Percentiles rank a stretch among this genome's conserved stretches.
Conservation (phyloP, 2,888 invertebrate genomes). For the Amaurobius ferox region DNA sequence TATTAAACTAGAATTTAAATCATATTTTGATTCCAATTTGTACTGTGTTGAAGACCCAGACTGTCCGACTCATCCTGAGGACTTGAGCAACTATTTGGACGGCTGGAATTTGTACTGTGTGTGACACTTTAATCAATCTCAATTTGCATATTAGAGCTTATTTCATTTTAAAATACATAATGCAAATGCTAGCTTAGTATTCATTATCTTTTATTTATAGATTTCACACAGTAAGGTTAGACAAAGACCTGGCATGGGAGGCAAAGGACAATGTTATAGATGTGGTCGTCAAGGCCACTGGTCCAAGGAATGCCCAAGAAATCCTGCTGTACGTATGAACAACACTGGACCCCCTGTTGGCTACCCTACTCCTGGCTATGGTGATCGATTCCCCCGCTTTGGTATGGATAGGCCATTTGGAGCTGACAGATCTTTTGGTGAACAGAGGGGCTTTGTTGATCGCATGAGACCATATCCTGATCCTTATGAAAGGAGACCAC, state of each 20-base stretch:
- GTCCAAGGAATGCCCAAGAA: slow-evolving; percentile 79
- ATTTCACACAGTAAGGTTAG: slow-evolving; percentile 86
- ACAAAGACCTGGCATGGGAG: slow-evolving; percentile 97
- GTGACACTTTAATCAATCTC: too few relatives aligned
- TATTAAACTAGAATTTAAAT: too few relatives aligned
- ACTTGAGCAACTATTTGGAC: too few relatives aligned
- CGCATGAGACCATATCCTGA: slow-evolving; percentile 74
- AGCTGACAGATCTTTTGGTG: slow-evolving; percentile 58
- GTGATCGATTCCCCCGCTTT: slow-evolving; percentile 52
- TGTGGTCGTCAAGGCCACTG: slow-evolving; percentile 95
- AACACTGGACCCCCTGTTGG: slow-evolving; percentile 57
- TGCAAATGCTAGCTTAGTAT: too few relatives aligned
- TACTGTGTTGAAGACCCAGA: too few relatives aligned
- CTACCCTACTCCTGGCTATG: slow-evolving; percentile 57
- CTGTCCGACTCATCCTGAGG: too few relatives aligned
- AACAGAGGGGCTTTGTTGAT: slow-evolving; percentile 57
- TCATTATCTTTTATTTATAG: slow-evolving; percentile 12
- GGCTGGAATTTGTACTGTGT: too few relatives aligned
- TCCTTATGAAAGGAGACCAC: slow-evolving; percentile 74
- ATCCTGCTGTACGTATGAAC: slow-evolving; percentile 61
- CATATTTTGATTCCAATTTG: too few relatives aligned
- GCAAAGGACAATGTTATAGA: slow-evolving; percentile 94
- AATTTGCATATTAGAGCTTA: too few relatives aligned
- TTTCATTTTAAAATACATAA: too few relatives aligned
- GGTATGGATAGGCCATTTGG: slow-evolving; percentile 64